Evolutionary conservation across 2,113 vertebrate species (phyloP).

Genomic region (Formicarius rufipectus): DNA sequence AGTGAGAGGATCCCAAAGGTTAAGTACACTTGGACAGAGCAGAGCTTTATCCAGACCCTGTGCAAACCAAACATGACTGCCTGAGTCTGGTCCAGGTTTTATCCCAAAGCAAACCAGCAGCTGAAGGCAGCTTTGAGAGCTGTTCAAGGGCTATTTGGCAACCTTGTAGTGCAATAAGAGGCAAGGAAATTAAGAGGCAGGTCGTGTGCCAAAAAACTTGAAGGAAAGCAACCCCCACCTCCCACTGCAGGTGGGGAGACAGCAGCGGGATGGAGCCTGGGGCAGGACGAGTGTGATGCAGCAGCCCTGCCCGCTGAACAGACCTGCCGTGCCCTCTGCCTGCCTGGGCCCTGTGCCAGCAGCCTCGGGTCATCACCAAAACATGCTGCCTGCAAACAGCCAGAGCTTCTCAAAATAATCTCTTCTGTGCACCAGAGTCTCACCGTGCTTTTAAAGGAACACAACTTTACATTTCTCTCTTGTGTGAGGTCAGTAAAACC

Average conservation of each 20-base stretch:
- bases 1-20: neutral
- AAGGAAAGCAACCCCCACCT: neutral
- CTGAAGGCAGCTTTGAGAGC: neutral
- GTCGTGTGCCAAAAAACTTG: neutral
- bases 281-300: neutral
- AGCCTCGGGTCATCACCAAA: neutral
- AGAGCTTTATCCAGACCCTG: neutral
- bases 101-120: neutral
- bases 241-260: neutral
- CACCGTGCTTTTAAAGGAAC: neutral
- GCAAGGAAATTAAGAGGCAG: neutral
- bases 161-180: neutral
- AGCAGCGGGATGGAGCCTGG: neutral
- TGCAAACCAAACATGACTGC: accelerated
- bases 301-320: neutral
- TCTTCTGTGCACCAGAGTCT: neutral
- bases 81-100: neutral
- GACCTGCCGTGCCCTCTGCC: neutral
- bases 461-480: neutral
- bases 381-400: neutral
- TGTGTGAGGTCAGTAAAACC: neutral
- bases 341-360: neutral
- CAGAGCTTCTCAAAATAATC: neutral
- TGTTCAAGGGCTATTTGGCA: neutral
- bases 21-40: no score